Evolutionary conservation across 2,888 invertebrate species (phyloP).

Genomic region (Drosophila niveifrons): DNA sequence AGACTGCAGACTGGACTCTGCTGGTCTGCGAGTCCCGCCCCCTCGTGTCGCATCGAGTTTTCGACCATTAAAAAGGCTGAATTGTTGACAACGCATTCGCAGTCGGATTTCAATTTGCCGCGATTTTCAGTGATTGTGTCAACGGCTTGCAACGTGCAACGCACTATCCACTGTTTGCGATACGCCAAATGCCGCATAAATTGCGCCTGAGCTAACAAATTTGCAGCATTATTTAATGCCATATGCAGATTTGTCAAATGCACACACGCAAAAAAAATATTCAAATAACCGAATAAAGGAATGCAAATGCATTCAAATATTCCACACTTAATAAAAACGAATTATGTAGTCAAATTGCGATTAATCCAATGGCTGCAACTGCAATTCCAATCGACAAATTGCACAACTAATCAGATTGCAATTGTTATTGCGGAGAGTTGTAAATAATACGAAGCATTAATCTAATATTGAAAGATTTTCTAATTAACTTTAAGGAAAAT

Average conservation of each 20-base stretch:
- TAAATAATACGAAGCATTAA: not conserved
- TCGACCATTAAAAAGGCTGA: slow-evolving; percentile 60
- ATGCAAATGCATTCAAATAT: slow-evolving; percentile 34
- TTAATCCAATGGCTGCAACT: slow-evolving; percentile 1
- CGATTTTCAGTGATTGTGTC: slow-evolving; percentile 73
- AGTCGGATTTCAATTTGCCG: slow-evolving; percentile 61
- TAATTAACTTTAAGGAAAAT: too few relatives aligned
- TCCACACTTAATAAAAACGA: slow-evolving; percentile 25
- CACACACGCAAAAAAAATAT: slow-evolving; percentile 14
- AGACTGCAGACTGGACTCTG: not conserved
- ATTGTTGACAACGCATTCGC: slow-evolving; percentile 60
- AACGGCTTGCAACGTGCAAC: slow-evolving; percentile 41
- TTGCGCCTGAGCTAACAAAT: slow-evolving; percentile 63
- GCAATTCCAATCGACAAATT: slow-evolving; percentile 29
- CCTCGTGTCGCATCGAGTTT: slow-evolving; percentile 34
- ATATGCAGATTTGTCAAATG: slow-evolving; percentile 51
- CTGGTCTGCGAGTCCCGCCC: not conserved
- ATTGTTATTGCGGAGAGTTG: not conserved
- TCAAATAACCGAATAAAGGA: slow-evolving; percentile 1
- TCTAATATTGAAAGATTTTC: not conserved
- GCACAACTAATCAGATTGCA: slow-evolving; percentile 10
- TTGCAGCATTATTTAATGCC: slow-evolving; percentile 74
- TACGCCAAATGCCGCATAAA: slow-evolving; percentile 60
- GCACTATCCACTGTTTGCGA: slow-evolving; percentile 1
- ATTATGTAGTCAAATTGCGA: slow-evolving; percentile 12